Evolutionary conservation across 2,113 vertebrate genomes (phyloP).

Genomic region (Empidonax alnorum): DNA sequence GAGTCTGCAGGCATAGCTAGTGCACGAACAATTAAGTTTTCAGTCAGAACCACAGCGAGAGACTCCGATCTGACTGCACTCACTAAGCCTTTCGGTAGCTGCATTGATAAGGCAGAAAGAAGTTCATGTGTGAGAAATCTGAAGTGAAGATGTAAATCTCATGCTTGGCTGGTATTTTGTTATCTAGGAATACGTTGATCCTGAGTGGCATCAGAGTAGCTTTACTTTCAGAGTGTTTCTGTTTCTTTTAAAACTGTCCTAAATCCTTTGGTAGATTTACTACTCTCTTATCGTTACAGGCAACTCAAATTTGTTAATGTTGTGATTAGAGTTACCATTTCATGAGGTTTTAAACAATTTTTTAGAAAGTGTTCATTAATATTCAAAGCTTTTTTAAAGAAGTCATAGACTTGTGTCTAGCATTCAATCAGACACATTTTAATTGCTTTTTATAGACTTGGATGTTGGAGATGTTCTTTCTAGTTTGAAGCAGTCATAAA

Average conservation of each 20-base stretch:
- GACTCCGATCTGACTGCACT: conserved; percentile 30
- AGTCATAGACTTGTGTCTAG: not conserved
- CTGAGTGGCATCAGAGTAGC: conserved; percentile 27
- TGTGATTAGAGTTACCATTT: not conserved
- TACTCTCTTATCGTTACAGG: not conserved
- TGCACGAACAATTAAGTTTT: conserved; percentile 68
- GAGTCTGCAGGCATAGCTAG: conserved; percentile 62
- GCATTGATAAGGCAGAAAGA: conserved; percentile 62
- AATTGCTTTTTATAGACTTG: conserved; percentile 19
- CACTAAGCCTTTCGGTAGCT: conserved; percentile 57
- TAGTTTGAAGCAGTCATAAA: conserved; percentile 31
- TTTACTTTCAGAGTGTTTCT: not conserved
- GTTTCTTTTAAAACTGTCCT: not conserved
- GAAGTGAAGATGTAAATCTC: conserved; percentile 74
- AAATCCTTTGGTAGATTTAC: not conserved
- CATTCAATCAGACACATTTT: not conserved
- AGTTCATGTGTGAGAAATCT: conserved; percentile 55
- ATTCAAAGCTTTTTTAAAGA: not conserved
- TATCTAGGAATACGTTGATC: conserved; percentile 66
- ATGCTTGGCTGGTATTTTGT: conserved; percentile 33
- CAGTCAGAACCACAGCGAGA: conserved; percentile 38
- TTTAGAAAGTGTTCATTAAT: not conserved
- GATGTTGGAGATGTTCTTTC: not conserved
- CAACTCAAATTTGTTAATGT: not conserved
- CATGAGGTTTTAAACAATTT: not conserved